These are phyloP conservation scores for Pseudochaenichthys georgianus DNA, from an alignment of 2,797 vertebrate species.

Conservation along the genomic window DNA sequence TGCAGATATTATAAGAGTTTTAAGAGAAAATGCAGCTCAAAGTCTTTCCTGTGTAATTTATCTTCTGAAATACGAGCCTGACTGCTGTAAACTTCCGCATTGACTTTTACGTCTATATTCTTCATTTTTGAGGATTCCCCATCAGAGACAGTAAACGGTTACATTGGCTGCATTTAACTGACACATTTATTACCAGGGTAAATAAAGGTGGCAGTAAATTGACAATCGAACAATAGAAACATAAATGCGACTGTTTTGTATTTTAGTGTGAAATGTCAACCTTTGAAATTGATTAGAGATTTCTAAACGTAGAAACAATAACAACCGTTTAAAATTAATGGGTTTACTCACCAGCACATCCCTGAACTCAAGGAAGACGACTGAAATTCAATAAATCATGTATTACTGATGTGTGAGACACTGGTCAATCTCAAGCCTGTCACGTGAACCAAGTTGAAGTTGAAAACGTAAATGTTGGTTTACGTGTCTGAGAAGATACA, in stretches of 20 bases:
- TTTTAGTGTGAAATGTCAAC: background rate
- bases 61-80: conserved; percentile 75
- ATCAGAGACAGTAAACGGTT: conserved; percentile 68
- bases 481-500: background rate
- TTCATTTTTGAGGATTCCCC: conserved; percentile 76
- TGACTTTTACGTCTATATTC: conserved; percentile 73
- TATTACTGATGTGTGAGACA: background rate
- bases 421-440: background rate
- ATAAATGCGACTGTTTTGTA: background rate
- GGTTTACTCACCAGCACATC: background rate
- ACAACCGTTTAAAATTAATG: background rate
- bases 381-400: background rate
- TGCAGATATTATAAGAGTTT: conserved; percentile 26
- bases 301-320: background rate
- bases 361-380: background rate
- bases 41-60: conserved; percentile 74
- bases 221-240: background rate
- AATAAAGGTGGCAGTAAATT: background rate
- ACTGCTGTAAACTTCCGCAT: conserved; percentile 75
- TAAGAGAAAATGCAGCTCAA: conserved; percentile 44
- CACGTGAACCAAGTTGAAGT: conserved; percentile 6
- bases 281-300: background rate
- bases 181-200: conserved; percentile 3
- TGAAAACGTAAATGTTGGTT: background rate
- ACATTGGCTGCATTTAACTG: conserved; percentile 57